phyloP scores from a whole-genome alignment of 2,888 invertebrate genomes.

The Leucophenga maculata region DNA sequence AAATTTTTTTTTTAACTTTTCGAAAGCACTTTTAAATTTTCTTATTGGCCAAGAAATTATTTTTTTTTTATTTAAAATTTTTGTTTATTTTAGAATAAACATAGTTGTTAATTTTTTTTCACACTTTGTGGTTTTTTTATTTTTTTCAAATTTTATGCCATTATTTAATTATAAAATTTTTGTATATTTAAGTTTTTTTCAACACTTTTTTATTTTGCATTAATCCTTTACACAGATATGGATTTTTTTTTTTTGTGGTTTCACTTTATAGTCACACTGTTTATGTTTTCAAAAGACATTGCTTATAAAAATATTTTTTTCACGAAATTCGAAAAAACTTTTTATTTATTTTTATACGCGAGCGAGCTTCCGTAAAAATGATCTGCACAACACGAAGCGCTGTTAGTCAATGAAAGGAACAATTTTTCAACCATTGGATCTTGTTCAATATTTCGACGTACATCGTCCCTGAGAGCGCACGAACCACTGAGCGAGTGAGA shows the following conservation, averaged over 20 bases:
- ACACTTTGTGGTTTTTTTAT: conserved; percentile 27
- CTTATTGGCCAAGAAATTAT: conserved; percentile 27
- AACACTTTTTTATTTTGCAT: conserved; percentile 6
- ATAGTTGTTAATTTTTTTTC: conserved; percentile 43
- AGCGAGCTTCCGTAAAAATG: conserved; percentile 54
- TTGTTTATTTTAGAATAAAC: conserved; percentile 26
- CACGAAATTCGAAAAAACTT: conserved; percentile 1
- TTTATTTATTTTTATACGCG: conserved; percentile 3
- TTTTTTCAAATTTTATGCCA: conserved; percentile 27
- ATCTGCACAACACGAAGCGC: conserved; percentile 68
- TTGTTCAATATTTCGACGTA: conserved; percentile 62
- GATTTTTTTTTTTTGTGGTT: conserved; percentile 10
- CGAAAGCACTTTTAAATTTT: conserved; percentile 9
- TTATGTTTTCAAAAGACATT: background rate
- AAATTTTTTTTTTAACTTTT: background rate
- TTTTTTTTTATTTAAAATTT: conserved; percentile 25
- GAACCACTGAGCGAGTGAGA: background rate
- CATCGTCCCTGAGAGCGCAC: conserved; percentile 48
- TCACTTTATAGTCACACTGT: conserved; percentile 12
- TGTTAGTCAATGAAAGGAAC: conserved; percentile 71
- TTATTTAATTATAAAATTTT: conserved; percentile 23
- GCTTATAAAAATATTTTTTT: background rate
- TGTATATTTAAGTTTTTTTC: conserved; percentile 19
- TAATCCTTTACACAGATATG: conserved; percentile 14
- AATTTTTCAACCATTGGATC: conserved; percentile 71